Evolutionary conservation across 2,113 vertebrate genomes (phyloP), one percentile per base, ranked within the genome.

Genomic region (Glaucomys volans): DNA sequence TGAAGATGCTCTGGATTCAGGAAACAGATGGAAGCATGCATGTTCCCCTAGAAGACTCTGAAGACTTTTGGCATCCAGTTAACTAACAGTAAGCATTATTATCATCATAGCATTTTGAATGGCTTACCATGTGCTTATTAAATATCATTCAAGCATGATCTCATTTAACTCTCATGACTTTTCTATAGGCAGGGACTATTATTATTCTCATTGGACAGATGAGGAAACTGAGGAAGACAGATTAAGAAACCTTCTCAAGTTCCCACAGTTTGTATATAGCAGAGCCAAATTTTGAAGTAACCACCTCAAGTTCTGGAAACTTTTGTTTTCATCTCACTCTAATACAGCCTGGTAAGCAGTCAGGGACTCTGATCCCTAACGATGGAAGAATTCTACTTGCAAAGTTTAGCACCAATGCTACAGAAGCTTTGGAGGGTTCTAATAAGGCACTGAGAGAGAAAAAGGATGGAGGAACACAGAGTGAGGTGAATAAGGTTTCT

Each of bases 221-320:
- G 57, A 67, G 80, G 42, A 67, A 93, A 87, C 2, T 42, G 40
- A 76, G 40, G 50, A 64, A 88, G n/a, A 90, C 35, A 76, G 47
- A 72, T 54, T 66, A 52, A 75, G 17, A 79, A 80, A 81, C 16
- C 12, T 42, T 42, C 16, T 52, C 64, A 80, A 69, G 30, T 67
- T 88, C 50, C 52, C 20, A 22, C 14, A 24, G 22, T 75, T 87
- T 52, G 54, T 40, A n/a, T 3, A 4, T 28, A 13, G 7, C 6
- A 35, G 5, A 79, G 6, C 12, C 75, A 80, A 64, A 72, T 54
- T 87, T 96, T 86, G 59, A 92, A 74, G 64, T 83, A 87, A 83
- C 62, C 5, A 32, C 20, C 26, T 75, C 57, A 62, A 62, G 30
- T 64, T 74, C 47, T 18, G 86, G 57, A 90, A 76, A 86, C 14